A percentile compares a stretch with the other conserved stretches of the same genome.
Conservation (phyloP, 2,888 invertebrate species). For the Tetheella fluctuosa region DNA sequence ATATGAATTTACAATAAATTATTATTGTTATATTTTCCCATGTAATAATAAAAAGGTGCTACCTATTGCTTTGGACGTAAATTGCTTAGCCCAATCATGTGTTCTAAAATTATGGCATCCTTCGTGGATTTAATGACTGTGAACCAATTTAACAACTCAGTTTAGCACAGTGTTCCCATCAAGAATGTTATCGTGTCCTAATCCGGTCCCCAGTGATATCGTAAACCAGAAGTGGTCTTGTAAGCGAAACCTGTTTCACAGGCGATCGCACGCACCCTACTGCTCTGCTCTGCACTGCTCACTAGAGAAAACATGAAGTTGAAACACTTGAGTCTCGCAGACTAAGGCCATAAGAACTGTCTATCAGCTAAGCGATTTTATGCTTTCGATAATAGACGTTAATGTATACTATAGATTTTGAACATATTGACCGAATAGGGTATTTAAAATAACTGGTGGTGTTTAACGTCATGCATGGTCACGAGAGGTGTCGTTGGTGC, state of each 20-base stretch:
- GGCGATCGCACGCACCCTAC: conserved; percentile 71
- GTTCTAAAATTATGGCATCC: conserved; percentile 54
- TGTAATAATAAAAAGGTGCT: background rate
- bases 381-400: conserved; percentile 47
- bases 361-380: conserved; percentile 45
- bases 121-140: conserved; percentile 65
- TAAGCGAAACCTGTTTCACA: conserved; percentile 75
- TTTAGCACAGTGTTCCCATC: conserved; percentile 75
- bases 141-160: conserved; percentile 70
- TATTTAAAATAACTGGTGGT: conserved; percentile 49
- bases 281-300: conserved; percentile 48
- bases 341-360: conserved; percentile 44
- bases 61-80: background rate
- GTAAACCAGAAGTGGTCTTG: conserved; percentile 79
- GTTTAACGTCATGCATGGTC: conserved; percentile 76
- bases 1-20: background rate
- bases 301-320: conserved; percentile 68
- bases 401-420: conserved; percentile 50
- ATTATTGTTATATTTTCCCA: background rate
- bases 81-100: conserved; percentile 42
- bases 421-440: conserved; percentile 45
- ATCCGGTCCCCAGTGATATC: conserved; percentile 79
- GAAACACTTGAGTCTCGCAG: conserved; percentile 49
- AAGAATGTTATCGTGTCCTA: conserved; percentile 77
- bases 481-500: conserved; percentile 78